phyloP scores from a whole-genome alignment of 2,888 invertebrate genomes.

The Limenitis camilla region DNA sequence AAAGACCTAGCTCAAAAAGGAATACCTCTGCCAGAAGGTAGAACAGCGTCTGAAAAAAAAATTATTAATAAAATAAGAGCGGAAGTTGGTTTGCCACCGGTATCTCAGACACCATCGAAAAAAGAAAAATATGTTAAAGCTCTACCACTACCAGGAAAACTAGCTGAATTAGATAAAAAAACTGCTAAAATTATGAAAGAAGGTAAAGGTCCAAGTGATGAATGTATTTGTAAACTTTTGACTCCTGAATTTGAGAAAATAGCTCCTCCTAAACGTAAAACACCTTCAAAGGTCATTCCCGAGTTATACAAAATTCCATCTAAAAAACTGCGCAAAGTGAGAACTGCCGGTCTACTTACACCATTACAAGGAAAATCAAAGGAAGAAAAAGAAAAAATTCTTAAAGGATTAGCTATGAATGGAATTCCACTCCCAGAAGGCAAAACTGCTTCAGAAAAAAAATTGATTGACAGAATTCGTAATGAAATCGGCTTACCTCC shows the following conservation, averaged over 20 bases:
- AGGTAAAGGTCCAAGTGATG: conserved; percentile 34
- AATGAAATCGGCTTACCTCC: conserved; percentile 21
- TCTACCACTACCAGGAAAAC: conserved; percentile 21
- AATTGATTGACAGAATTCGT: conserved; percentile 27
- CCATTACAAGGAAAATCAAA: conserved; percentile 17
- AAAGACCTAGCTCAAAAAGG: conserved; percentile 18
- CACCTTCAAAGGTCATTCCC: conserved; percentile 8
- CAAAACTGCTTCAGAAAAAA: conserved; percentile 28
- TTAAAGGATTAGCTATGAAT: conserved; percentile 17
- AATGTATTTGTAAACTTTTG: conserved; percentile 34
- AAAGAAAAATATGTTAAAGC: conserved; percentile 29
- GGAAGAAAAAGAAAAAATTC: conserved; percentile 23
- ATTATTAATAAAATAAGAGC: conserved; percentile 17
- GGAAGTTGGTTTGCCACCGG: conserved; percentile 17
- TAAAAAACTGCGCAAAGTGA: conserved; percentile 24
- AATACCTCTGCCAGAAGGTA: conserved; percentile 20
- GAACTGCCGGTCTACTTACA: conserved; percentile 27
- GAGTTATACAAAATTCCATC: conserved; percentile 12
- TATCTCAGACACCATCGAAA: conserved; percentile 16
- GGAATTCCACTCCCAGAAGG: conserved; percentile 24
- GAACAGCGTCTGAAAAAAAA: conserved; percentile 19
- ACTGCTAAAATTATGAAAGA: conserved; percentile 33
- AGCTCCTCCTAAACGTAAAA: conserved; percentile 15
- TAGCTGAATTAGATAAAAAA: conserved; percentile 24
- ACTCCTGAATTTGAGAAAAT: conserved; percentile 27